phyloP scores from a whole-genome alignment of 2,797 vertebrate species.

The Pseudomugil tenellus region DNA sequence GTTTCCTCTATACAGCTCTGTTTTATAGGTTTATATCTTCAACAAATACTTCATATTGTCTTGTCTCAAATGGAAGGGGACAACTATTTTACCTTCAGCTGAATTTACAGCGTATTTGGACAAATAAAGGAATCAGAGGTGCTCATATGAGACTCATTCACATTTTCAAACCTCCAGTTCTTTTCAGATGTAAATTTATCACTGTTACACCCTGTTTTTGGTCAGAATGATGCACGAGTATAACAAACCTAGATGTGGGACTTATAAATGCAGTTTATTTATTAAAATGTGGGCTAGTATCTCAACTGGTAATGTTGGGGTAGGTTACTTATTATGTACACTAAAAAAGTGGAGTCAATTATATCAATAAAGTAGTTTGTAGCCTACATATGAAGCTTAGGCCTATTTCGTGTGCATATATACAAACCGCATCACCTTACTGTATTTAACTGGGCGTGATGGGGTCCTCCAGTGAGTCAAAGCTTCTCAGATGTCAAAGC shows the following conservation, averaged over 20 bases:
- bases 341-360: not conserved
- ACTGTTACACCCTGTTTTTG: not conserved
- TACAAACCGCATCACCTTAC: conserved; percentile 22
- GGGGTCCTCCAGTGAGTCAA: conserved; percentile 68
- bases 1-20: conserved; percentile 31
- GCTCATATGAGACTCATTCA: not conserved
- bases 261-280: not conserved
- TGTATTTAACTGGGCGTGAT: conserved; percentile 32
- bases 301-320: not conserved
- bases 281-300: not conserved
- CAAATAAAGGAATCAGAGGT: not conserved
- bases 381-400: not conserved
- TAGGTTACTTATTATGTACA: not conserved
- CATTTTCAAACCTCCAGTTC: not conserved
- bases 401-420: not conserved
- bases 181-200: not conserved
- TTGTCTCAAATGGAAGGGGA: not conserved
- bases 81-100: not conserved
- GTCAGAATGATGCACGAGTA: conserved; percentile 11
- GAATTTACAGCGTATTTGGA: not conserved
- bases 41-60: not conserved
- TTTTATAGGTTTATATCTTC: conserved; percentile 15
- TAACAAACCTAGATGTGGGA: not conserved
- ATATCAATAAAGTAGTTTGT: not conserved
- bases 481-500: conserved; percentile 68